Base-by-base conservation (phyloP, 2,888 invertebrate genomes). In the Drosophila macrothrix region DNA sequence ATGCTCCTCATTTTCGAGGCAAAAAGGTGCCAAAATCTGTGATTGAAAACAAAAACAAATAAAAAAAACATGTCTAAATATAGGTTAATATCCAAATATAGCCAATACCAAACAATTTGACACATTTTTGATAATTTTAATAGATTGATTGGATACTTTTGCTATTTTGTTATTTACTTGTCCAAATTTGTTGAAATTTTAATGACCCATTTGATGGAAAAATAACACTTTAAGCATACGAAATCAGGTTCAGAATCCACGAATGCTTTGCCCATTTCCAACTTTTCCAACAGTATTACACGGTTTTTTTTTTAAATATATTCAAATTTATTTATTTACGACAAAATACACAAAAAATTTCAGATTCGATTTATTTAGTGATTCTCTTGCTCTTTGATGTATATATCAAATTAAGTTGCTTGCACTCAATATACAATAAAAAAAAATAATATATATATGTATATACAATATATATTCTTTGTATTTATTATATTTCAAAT, bases 341-440 rank as follows among this genome's bases (percentile, higher is more conserved):
- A 86, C 86, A 88, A 86, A 88, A 86, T 86, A 88, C 86, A 86
- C 85, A 86, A 86, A 84, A 84, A 85, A 79, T 72, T 72, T 79
- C 76, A 80, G 76, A 87, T 83, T 85, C 82, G 72, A 83, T 85
- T 87, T 85, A 73, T 66, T 56, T 77, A 69, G 70, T 81, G 65
- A 39, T 67, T 74, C 37, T 70, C 68, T 67, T 77, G 69, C 76
- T 71, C 67, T 76, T 76, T 63, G 50, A 79, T 76, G 73, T 73
- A 68, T 69, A 54, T 68, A 58, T 67, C 61, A 76, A 80, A 83
- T 80, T 62, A 73, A 74, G 71, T 83, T 83, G 71, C 59, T 71
- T 72, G 84, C 81, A 68, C 75, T 85, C 82, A 84, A 82, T 68
- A 74, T 87, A 83, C 80, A 82, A 76, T 86, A 78, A 68, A 80